Evolutionary conservation across 2,113 vertebrate genomes (phyloP).

Genomic region (Spermophilus dauricus): DNA sequence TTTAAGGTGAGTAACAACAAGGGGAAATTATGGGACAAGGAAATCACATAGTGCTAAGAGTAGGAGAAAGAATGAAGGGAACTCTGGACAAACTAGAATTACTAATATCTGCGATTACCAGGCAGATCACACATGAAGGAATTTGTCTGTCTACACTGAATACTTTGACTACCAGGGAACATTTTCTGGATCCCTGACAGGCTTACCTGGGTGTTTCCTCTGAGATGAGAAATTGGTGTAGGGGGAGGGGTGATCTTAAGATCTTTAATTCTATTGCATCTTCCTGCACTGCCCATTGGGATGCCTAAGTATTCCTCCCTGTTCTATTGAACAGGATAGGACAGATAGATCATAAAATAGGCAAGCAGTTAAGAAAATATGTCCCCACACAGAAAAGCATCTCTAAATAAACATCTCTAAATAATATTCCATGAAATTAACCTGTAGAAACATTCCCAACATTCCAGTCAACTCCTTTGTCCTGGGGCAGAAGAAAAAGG

Average conservation of each 20-base stretch:
- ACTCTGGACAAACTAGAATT: neutral
- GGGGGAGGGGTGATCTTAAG: neutral
- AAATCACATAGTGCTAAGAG: too few relatives aligned
- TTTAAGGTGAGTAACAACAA: neutral
- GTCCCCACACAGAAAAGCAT: too few relatives aligned
- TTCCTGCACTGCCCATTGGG: neutral
- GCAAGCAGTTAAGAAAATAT: too few relatives aligned
- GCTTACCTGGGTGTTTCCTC: neutral
- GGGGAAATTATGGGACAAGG: neutral
- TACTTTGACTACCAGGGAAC: neutral
- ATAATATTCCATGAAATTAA: too few relatives aligned
- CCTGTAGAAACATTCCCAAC: too few relatives aligned
- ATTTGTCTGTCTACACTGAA: neutral
- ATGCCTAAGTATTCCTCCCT: neutral
- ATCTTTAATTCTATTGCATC: neutral
- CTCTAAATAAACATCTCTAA: too few relatives aligned
- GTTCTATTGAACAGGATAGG: neutral
- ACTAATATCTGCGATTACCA: neutral
- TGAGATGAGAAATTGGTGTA: neutral
- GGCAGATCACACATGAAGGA: neutral
- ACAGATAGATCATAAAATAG: too few relatives aligned
- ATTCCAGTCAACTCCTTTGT: too few relatives aligned
- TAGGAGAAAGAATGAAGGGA: neutral
- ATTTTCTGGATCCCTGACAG: neutral
- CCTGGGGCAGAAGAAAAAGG: too few relatives aligned